Base-by-base conservation (phyloP, 2,797 vertebrate genomes). In the Menidia menidia region DNA sequence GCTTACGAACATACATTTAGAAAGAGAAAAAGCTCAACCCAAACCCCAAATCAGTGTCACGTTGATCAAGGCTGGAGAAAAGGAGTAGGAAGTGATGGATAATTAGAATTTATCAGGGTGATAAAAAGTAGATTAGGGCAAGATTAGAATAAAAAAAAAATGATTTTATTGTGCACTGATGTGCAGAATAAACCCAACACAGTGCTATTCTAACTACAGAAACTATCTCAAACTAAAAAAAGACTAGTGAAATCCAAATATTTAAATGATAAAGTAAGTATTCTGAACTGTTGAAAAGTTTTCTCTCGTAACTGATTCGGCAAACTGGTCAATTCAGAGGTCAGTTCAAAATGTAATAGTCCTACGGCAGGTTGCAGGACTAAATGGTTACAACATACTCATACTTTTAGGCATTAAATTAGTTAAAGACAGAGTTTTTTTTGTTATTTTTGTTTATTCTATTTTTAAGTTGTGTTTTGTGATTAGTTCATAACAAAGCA, bases 21-120 rank as follows among this genome's bases (percentile, higher is more conserved):
- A 53, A 53, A 13, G 13, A 9, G 19, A 1, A 51, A 12, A 51
- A 60, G 18, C 66, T 6, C 41, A n/a, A 75, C 4, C 68, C 8
- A 64, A 13, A 68, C 43, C 16, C 33, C 39, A 68, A 58, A 71
- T 68, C 42, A 54, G 42, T 59, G 70, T 70, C 62, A 61, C 58
- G 30, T 45, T 80, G 66, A 85, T 82, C 44, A 54, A 80, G 74
- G 50, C 45, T 51, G 42, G 60, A 65, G 16, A n/a, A 52, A 74
- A 13, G 19, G 19, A 59, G 54, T 25, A 58, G n/a, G 66, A 72
- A 61, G 52, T n/a, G 57, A 56, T 55, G 41, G 30, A 33, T 59
- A 43, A 67, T 56, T 19, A 48, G 51, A 32, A 45, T 33, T 35
- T 15, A 16, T 18, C 39, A 1, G 47, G 33, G 48, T 56, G 42